phyloP scores from a whole-genome alignment of 2,888 invertebrate species.

The Caenorhabditis zanzibari region DNA sequence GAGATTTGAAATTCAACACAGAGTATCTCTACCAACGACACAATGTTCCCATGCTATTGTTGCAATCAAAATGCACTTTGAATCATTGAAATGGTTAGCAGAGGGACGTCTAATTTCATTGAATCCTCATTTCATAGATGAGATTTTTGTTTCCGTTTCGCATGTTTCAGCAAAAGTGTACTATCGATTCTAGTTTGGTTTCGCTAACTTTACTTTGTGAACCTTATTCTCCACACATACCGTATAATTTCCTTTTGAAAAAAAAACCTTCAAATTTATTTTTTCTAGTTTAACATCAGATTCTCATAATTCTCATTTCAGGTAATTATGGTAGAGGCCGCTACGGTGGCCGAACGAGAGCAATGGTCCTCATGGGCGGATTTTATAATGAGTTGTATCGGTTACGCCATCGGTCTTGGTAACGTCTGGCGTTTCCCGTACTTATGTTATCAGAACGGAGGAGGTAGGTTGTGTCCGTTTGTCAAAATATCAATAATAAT shows the following conservation, averaged over 20 bases:
- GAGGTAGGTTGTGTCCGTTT: constrained; percentile 86
- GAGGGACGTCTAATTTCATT: constrained; percentile 18
- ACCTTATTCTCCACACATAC: background rate
- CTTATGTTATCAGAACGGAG: constrained; percentile 96
- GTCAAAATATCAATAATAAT: constrained; percentile 39
- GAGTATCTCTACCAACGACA: background rate
- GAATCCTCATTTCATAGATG: constrained; percentile 34
- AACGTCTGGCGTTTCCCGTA: constrained; percentile 92
- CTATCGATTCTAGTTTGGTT: background rate
- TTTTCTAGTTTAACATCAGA: background rate
- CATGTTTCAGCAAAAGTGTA: constrained; percentile 1
- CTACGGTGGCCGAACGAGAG: constrained; percentile 86
- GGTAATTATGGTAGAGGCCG: constrained; percentile 62
- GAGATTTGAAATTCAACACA: background rate
- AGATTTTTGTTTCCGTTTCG: constrained; percentile 18
- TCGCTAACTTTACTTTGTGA: background rate
- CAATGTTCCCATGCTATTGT: background rate
- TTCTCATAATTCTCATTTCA: constrained; percentile 2
- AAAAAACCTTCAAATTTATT: too few species aligned
- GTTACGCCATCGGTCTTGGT: constrained; percentile 94
- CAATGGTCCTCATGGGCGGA: constrained; percentile 94
- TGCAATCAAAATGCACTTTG: constrained; percentile 33
- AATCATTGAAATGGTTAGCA: constrained; percentile 37
- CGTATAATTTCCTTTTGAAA: background rate
- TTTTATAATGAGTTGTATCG: constrained; percentile 94